Percentiles rank a stretch among this genome's conserved stretches.
Evolutionary conservation across 2,797 vertebrate genomes (phyloP).

Genomic region (Darevskia nairensis): DNA sequence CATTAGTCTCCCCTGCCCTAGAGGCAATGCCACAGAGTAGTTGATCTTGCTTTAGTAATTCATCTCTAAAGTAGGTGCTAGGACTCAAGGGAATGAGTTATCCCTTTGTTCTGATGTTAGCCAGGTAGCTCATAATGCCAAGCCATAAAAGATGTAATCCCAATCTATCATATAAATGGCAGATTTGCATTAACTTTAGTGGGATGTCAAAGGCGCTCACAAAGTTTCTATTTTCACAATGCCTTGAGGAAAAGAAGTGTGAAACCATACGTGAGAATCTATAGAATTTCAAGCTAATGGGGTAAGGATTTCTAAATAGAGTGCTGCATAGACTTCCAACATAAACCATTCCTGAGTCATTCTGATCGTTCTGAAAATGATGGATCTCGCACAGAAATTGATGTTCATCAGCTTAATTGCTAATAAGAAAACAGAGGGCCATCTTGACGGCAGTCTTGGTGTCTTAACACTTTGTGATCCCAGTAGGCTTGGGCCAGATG

Average conservation of each 20-base stretch:
- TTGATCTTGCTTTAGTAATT: not conserved
- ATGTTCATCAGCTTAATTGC: constrained; percentile 32
- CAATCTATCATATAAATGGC: constrained; percentile 23
- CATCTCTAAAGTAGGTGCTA: not conserved
- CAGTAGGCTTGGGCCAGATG: constrained; percentile 64
- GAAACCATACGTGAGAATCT: constrained; percentile 11
- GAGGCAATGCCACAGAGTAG: not conserved
- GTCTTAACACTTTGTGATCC: constrained; percentile 60
- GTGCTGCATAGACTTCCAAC: not conserved
- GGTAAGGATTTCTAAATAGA: constrained; percentile 30
- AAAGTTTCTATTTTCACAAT: not conserved
- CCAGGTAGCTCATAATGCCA: constrained; percentile 1
- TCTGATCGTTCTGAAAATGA: not conserved
- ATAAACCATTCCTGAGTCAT: constrained; percentile 28
- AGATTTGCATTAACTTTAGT: constrained; percentile 16
- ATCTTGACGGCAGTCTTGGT: constrained; percentile 62
- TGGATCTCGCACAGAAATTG: constrained; percentile 23
- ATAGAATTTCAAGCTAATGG: constrained; percentile 17
- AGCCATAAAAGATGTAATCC: constrained; percentile 2
- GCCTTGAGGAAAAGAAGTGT: not conserved
- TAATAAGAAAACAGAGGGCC: constrained; percentile 38
- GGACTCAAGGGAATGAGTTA: not conserved
- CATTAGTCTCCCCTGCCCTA: not conserved
- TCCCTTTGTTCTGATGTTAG: not conserved
- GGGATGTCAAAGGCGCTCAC: constrained; percentile 1